Base-by-base conservation (phyloP, 2,113 vertebrate species). In the Stictonetta naevosa region DNA sequence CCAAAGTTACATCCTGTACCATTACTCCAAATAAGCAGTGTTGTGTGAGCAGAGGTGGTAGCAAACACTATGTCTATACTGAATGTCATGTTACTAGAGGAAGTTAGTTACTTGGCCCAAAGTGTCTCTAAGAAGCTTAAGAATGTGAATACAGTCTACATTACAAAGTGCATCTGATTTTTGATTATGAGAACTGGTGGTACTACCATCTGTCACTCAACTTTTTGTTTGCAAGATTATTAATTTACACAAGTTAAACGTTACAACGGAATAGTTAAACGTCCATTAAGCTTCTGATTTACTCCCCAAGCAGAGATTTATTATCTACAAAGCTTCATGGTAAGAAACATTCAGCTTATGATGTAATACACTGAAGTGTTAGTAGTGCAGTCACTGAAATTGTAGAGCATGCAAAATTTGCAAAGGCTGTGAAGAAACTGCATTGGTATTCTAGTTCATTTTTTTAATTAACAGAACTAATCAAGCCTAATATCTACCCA, bases 331-430 rank as follows among this genome's bases (percentile, higher is more conserved):
- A 79, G 25, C 48, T 36, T 66, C 88, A 66, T 44, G 60, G 80
- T 76, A 69, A 58, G 68, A 87, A 95, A 86, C 3, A 76, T 36
- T 88, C 67, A 78, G 59, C 69, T 33, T 81, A 46, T 36, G 46
- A 26, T 11, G n/a, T 63, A 77, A 68, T 55, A 91, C 11, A 36
- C 9, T 4, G 2, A 91, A 86, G 56, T 46, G 76, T 95, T 96
- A 97, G 95, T 76, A 93, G 78, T n/a, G 59, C 73, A 82, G 36
- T 77, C 36, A 95, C 58, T 85, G 76, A 83, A 79, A 72, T 55
- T 71, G 69, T 60, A 93, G 55, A 86, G 71, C 96, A 97, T 93
- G 93, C 93, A 96, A 96, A 88, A 97, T 87, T 88, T 88, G 53
- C 48, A 73, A 94, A 80, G 72, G 67, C 50, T 81, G 31, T 92